Percentiles rank a stretch among this genome's conserved stretches.
Conservation (phyloP, 2,797 vertebrate species). For the Bradypodion pumilum region DNA sequence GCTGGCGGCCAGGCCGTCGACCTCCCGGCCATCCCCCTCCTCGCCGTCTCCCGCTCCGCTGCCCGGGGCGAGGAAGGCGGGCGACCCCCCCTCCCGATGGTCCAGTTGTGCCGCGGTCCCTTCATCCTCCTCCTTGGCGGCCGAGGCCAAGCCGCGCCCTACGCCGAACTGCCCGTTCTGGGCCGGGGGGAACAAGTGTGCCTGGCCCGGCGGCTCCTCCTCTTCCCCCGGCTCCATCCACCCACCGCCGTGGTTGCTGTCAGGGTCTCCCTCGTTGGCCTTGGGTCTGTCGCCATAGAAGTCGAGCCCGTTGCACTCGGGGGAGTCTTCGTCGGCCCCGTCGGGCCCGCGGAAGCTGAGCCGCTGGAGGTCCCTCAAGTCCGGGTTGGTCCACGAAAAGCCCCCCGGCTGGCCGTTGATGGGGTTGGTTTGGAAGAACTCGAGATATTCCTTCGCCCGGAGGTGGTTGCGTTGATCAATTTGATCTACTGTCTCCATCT, state of each 20-base stretch:
- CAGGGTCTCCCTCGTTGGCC: constrained; percentile 71
- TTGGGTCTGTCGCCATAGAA: constrained; percentile 77
- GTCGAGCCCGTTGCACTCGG: constrained; percentile 78
- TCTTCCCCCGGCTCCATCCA: constrained; percentile 79
- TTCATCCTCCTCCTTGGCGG: constrained; percentile 75
- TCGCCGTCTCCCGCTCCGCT: constrained; percentile 69
- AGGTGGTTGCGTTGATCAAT: constrained; percentile 89
- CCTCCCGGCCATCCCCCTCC: constrained; percentile 62
- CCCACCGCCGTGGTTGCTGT: constrained; percentile 71
- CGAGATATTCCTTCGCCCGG: constrained; percentile 94
- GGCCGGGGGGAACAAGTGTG: constrained; percentile 82
- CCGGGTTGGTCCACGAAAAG: constrained; percentile 82
- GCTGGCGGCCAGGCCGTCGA: constrained; percentile 87
- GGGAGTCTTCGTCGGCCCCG: constrained; percentile 78
- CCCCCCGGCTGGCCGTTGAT: constrained; percentile 85
- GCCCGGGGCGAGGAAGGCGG: constrained; percentile 66
- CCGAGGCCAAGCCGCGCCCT: constrained; percentile 75
- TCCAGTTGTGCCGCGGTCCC: constrained; percentile 64
- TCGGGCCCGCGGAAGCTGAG: constrained; percentile 76
- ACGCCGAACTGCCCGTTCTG: constrained; percentile 91
- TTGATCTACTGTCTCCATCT: constrained; percentile 78
- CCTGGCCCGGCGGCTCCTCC: constrained; percentile 70
- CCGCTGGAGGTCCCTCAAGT: constrained; percentile 72
- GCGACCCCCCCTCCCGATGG: constrained; percentile 70
- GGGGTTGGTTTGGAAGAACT: constrained; percentile 95